These are phyloP conservation scores for Ophioninae sp. DNA, from an alignment of 2,888 invertebrate species.

Conservation along the genomic window DNA sequence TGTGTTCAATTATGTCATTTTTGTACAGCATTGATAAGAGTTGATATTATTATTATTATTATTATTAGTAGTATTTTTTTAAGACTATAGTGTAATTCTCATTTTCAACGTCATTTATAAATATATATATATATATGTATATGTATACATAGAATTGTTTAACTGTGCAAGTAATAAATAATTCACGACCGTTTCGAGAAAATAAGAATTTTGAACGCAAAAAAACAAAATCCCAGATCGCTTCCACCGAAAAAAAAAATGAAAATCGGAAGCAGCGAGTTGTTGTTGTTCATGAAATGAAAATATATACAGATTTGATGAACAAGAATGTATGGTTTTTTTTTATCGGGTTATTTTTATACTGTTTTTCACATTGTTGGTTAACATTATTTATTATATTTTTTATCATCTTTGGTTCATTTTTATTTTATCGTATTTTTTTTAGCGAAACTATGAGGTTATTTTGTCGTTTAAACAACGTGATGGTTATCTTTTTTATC, in stretches of 20 bases:
- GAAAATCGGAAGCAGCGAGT: background rate
- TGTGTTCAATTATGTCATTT: conserved; percentile 48
- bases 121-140: conserved; percentile 41
- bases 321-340: no score
- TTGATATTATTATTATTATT: conserved; percentile 55
- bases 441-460: no score
- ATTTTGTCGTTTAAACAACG: no score
- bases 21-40: conserved; percentile 54
- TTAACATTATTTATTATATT: no score
- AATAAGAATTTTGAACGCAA: background rate
- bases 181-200: conserved; percentile 57
- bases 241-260: background rate
- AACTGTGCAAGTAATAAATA: conserved; percentile 75
- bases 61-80: conserved; percentile 41
- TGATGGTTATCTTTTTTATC: no score
- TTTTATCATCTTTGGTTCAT: no score
- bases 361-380: no score
- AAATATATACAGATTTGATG: no score
- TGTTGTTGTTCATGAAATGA: no score
- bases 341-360: no score
- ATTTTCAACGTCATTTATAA: background rate
- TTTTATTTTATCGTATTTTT: no score
- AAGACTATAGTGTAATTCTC: conserved; percentile 2
- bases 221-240: background rate
- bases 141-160: conserved; percentile 66